Base-by-base conservation (phyloP, 2,113 vertebrate genomes). In the Otocyon megalotis region DNA sequence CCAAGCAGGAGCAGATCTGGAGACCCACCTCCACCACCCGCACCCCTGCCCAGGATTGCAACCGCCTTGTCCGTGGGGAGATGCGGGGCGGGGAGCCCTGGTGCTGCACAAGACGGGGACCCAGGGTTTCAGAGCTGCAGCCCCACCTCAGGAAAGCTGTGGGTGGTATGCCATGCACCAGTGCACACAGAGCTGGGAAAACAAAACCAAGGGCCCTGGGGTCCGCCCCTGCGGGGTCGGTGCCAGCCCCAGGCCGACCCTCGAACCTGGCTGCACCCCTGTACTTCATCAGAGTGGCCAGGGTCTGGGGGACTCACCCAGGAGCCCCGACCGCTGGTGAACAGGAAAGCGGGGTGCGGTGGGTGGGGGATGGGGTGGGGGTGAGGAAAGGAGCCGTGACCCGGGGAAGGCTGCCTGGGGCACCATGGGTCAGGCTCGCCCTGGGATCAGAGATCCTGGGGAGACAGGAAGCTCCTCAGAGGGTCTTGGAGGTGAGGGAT, bases 31-130 rank as follows among this genome's bases (percentile, higher is more conserved):
- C 5, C 11, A 17, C 4, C 2, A 3, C 0, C 0, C 11, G 19
- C 50, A 2, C 9, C 62, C 20, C 35, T 11, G 0, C 19, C 65
- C 74, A 30, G 9, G 71, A 54, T 26, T 54, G 2, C 0, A 0
- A 60, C 22, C 4, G 5, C 82, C 58, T 54, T 19, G 37, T 19
- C 87, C 17, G 3, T 10, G 35, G 71, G 71, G 67, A 77, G 74
- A 32, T 1, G 0, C 0, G 0, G 37, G 63, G 20, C 53, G 4
- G 6, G 13, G 53, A 53, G 1, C 16, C 1, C 24, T 24, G 1
- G 50, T 11, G 24, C 10, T 77, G 54, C 53, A 35, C 3, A 7
- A 32, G 60, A 62, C 32, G 37, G 43, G 26, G 50, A 30, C 37
- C 19, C 53, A 14, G 37, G 12, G 28, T 35, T n/a, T 77, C 80